Evolutionary conservation across 2,797 vertebrate genomes (phyloP).

Genomic region (Sebastiscus albofasciatus): DNA sequence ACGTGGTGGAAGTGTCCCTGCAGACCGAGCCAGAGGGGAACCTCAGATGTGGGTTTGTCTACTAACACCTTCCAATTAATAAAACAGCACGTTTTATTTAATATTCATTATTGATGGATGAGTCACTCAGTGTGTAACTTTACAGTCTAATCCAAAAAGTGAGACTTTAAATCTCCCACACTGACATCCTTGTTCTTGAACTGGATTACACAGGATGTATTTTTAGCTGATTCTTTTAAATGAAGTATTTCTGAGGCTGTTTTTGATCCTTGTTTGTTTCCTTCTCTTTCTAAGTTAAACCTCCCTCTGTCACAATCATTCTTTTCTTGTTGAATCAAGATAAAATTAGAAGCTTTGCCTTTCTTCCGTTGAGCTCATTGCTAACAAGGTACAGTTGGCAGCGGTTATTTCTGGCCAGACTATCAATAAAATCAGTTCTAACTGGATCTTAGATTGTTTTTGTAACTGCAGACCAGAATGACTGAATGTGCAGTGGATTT

Average conservation of each 20-base stretch:
- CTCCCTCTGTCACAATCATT: conserved; percentile 4
- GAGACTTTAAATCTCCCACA: not conserved
- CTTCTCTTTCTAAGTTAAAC: not conserved
- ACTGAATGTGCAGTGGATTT: not conserved
- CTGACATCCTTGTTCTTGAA: not conserved
- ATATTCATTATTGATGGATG: conserved; percentile 20
- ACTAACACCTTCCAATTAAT: conserved; percentile 48
- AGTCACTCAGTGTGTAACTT: not conserved
- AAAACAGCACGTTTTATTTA: conserved; percentile 29
- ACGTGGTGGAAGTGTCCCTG: conserved; percentile 74
- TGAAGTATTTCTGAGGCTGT: not conserved
- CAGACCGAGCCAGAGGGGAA: conserved; percentile 41
- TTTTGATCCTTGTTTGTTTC: not conserved
- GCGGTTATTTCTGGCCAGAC: not conserved
- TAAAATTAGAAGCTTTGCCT: conserved; percentile 21
- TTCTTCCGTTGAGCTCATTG: not conserved
- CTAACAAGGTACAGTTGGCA: conserved; percentile 18
- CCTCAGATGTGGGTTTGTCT: conserved; percentile 51
- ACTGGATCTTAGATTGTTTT: not conserved
- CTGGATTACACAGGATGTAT: not conserved
- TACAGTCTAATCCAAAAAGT: not conserved
- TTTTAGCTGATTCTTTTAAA: not conserved
- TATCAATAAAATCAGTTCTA: not conserved
- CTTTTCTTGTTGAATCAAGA: conserved; percentile 7
- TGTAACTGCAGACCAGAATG: not conserved